phyloP scores from a whole-genome alignment of 1,140 invertebrate species.

The Rhysida immarginata region DNA sequence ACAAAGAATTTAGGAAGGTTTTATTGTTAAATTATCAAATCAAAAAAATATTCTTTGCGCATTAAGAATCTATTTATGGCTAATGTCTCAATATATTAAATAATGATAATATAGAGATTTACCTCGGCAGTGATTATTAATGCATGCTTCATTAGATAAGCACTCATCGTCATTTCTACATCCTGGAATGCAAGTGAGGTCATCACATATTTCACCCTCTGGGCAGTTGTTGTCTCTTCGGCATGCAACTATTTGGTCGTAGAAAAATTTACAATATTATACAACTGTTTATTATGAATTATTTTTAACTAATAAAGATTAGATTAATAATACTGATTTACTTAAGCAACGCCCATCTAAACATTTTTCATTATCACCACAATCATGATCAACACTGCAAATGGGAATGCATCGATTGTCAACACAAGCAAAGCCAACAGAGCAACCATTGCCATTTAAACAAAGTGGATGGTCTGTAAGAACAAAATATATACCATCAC shows the following conservation, averaged over 20 bases:
- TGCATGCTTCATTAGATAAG: constrained; percentile 42
- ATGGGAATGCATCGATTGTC: constrained; percentile 50
- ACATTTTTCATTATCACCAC: constrained; percentile 65
- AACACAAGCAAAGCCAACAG: constrained; percentile 47
- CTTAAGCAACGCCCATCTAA: constrained; percentile 25
- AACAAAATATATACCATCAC: too few relatives aligned
- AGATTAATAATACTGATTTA: constrained; percentile 42
- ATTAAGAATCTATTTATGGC: too few relatives aligned
- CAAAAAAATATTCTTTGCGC: too few relatives aligned
- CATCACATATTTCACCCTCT: constrained; percentile 66
- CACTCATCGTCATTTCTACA: constrained; percentile 64
- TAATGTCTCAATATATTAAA: too few relatives aligned
- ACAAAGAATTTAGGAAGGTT: too few relatives aligned
- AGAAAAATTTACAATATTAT: background rate
- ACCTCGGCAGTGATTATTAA: constrained; percentile 51
- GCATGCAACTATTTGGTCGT: constrained; percentile 28
- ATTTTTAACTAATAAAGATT: too few relatives aligned
- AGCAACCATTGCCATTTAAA: constrained; percentile 53
- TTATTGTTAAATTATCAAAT: too few relatives aligned
- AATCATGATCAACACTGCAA: constrained; percentile 55
- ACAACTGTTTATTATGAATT: too few relatives aligned
- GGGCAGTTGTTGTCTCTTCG: constrained; percentile 60
- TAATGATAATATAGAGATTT: background rate
- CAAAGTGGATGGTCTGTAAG: constrained; percentile 31
- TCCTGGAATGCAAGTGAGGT: constrained; percentile 54